Conservation (phyloP, 2,888 invertebrate genomes). For the Molorchus minor region DNA sequence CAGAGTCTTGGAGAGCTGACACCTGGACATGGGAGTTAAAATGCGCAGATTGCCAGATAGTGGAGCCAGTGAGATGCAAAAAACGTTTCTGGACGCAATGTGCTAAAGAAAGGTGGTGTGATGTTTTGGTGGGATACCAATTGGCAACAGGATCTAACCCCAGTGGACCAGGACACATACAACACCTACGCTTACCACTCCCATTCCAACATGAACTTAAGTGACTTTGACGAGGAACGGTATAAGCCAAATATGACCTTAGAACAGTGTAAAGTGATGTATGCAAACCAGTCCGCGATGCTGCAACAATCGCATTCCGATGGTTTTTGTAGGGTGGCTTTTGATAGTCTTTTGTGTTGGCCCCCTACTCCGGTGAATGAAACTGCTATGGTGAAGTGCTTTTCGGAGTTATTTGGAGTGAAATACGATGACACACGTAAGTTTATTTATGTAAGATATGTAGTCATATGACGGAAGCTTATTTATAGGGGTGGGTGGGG, state of each 20-base stretch:
- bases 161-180: slow-evolving; percentile 20
- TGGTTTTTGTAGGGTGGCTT: slow-evolving; percentile 71
- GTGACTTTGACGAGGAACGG: slow-evolving; percentile 34
- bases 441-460: slow-evolving; percentile 63
- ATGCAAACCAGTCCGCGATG: slow-evolving; percentile 43
- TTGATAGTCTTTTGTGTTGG: slow-evolving; percentile 86
- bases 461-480: no score
- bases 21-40: neutral
- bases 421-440: slow-evolving; percentile 85
- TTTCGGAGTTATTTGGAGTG: slow-evolving; percentile 80
- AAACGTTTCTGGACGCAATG: neutral
- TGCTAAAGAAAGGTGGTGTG: neutral
- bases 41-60: neutral
- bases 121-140: slow-evolving; percentile 19
- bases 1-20: slow-evolving; percentile 2
- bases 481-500: no score
- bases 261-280: slow-evolving; percentile 44
- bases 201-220: slow-evolving; percentile 35
- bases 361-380: slow-evolving; percentile 78
- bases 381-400: slow-evolving; percentile 78
- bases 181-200: slow-evolving; percentile 15
- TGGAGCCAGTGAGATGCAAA: neutral
- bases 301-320: slow-evolving; percentile 44
- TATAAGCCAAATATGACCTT: slow-evolving; percentile 44
- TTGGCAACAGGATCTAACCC: slow-evolving; percentile 32